Evolutionary conservation across 2,888 invertebrate genomes (phyloP).

Genomic region (Horisme vitalbata): DNA sequence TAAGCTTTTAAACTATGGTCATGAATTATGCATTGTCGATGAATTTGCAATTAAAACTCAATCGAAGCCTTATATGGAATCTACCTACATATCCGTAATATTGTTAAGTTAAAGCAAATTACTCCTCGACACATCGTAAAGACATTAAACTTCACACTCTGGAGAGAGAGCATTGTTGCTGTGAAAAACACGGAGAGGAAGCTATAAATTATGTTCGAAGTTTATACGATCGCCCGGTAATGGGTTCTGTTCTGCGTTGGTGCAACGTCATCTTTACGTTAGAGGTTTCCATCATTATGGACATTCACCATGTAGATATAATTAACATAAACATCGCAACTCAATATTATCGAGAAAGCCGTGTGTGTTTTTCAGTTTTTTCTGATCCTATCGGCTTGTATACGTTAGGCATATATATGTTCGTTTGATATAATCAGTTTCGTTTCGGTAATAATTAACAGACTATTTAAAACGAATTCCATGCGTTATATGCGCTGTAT

Average conservation of each 20-base stretch:
- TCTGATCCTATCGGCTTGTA: background rate
- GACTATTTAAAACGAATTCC: slow-evolving; percentile 13
- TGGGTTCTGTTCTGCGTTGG: slow-evolving; percentile 57
- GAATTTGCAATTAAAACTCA: too few species aligned
- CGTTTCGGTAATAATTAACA: slow-evolving; percentile 12
- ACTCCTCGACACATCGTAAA: slow-evolving; percentile 71
- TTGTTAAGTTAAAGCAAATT: slow-evolving; percentile 67
- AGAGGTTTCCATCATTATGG: slow-evolving; percentile 27
- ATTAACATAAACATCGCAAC: slow-evolving; percentile 19
- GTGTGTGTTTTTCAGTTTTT: background rate
- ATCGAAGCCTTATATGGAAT: background rate
- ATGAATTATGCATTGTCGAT: too few species aligned
- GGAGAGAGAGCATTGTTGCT: slow-evolving; percentile 67
- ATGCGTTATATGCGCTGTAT: slow-evolving; percentile 3
- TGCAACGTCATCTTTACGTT: slow-evolving; percentile 47
- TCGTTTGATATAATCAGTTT: slow-evolving; percentile 11
- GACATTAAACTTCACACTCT: slow-evolving; percentile 65
- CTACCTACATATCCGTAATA: slow-evolving; percentile 29
- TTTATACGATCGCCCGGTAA: slow-evolving; percentile 76
- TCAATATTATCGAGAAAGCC: slow-evolving; percentile 3
- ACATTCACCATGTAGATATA: slow-evolving; percentile 23
- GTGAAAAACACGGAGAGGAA: slow-evolving; percentile 78
- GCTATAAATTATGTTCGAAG: slow-evolving; percentile 79
- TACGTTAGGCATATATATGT: slow-evolving; percentile 6
- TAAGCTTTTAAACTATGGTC: too few species aligned